Conservation (phyloP, 2,888 invertebrate species). For the Lasius fuliginosus region DNA sequence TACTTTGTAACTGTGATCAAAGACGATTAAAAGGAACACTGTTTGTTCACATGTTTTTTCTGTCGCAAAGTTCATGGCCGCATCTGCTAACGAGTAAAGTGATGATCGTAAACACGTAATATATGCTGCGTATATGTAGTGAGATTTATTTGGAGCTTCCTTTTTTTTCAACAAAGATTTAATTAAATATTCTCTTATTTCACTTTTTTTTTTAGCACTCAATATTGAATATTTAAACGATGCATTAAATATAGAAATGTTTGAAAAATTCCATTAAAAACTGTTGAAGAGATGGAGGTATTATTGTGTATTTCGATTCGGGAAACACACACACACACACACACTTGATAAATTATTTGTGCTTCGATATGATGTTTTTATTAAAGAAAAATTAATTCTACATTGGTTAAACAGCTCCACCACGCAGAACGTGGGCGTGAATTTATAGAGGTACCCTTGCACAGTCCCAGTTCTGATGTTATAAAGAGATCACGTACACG, state of each 20-base stretch:
- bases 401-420: neutral
- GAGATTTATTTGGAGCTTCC: neutral
- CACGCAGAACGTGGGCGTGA: neutral
- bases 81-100: constrained; percentile 2
- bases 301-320: neutral
- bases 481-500: constrained; percentile 17
- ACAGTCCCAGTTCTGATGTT: neutral
- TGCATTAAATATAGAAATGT: neutral
- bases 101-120: neutral
- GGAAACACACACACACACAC: neutral
- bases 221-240: neutral
- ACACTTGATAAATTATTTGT: neutral
- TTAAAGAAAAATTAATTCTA: neutral
- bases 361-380: neutral
- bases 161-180: neutral
- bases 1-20: constrained; percentile 30
- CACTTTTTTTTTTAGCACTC: neutral
- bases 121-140: neutral
- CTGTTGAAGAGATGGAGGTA: too few relatives aligned
- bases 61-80: neutral
- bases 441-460: neutral
- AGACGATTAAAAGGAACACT: constrained; percentile 22
- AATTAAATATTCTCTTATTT: neutral
- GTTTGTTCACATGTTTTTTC: neutral
- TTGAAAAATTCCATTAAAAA: constrained; percentile 8